A percentile compares a stretch with the other conserved stretches of the same genome.
phyloP scores from a whole-genome alignment of 2,888 invertebrate genomes.

The Amblyteles armatorius region DNA sequence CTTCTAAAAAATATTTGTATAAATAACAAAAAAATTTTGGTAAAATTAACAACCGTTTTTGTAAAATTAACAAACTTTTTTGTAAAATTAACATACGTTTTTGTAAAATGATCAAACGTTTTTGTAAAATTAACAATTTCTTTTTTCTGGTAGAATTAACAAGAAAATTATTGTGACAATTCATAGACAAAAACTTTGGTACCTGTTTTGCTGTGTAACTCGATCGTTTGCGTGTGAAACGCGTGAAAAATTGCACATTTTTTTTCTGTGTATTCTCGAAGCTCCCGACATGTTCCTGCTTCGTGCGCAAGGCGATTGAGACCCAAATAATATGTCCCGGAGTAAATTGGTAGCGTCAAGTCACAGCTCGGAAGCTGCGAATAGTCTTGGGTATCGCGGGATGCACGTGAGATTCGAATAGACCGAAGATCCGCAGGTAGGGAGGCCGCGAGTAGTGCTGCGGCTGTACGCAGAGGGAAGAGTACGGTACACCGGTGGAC shows the following conservation, averaged over 20 bases:
- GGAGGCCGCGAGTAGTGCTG: constrained; percentile 8
- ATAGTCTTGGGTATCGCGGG: neutral
- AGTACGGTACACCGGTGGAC: constrained; percentile 49
- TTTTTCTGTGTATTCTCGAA: neutral
- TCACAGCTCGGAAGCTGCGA: constrained; percentile 4
- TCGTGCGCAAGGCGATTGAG: constrained; percentile 1
- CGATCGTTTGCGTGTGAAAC: too few species aligned
- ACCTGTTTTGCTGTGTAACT: too few species aligned
- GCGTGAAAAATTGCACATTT: neutral
- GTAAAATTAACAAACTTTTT: too few species aligned
- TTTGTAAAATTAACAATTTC: too few species aligned
- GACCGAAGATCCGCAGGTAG: constrained; percentile 10
- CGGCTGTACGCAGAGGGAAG: constrained; percentile 12
- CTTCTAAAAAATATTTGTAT: too few species aligned
- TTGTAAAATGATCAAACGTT: too few species aligned
- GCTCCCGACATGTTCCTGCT: neutral
- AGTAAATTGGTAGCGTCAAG: neutral
- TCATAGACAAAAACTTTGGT: too few species aligned
- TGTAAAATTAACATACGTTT: too few species aligned
- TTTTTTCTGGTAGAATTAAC: too few species aligned
- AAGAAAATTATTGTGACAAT: too few species aligned
- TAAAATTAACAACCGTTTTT: too few species aligned
- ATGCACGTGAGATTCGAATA: constrained; percentile 22
- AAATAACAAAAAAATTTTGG: too few species aligned
- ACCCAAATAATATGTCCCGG: neutral